Percentiles rank a stretch among this genome's conserved stretches.
Evolutionary conservation across 2,888 invertebrate genomes (phyloP).

Genomic region (Epinotia nisella): DNA sequence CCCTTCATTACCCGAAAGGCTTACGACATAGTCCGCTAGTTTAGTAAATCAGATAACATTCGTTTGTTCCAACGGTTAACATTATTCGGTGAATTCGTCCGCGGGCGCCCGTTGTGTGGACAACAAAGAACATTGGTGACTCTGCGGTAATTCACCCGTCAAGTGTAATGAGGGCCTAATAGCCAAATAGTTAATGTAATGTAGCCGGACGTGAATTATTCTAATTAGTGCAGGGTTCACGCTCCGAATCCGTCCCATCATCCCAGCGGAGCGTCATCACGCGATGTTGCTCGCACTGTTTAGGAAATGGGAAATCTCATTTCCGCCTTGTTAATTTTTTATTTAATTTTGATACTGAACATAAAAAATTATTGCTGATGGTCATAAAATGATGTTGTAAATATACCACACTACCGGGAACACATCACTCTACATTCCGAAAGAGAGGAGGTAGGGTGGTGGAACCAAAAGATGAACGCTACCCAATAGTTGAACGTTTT

Average conservation of each 20-base stretch:
- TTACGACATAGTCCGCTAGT: conserved; percentile 59
- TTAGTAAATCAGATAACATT: conserved; percentile 66
- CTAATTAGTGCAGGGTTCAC: conserved; percentile 59
- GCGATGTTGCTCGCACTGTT: conserved; percentile 20
- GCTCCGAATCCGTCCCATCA: conserved; percentile 35
- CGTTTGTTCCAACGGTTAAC: conserved; percentile 58
- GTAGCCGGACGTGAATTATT: conserved; percentile 66
- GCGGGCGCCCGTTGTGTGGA: conserved; percentile 50
- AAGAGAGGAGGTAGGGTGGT: too few species aligned
- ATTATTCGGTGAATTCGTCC: conserved; percentile 59
- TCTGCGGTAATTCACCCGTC: conserved; percentile 54
- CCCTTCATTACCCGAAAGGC: conserved; percentile 49
- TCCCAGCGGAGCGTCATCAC: background rate
- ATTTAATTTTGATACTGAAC: conserved; percentile 7
- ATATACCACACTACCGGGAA: too few species aligned
- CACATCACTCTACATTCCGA: too few species aligned
- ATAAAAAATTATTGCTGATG: conserved; percentile 2
- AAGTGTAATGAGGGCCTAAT: conserved; percentile 51
- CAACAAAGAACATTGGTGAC: conserved; percentile 55
- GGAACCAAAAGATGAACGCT: too few species aligned
- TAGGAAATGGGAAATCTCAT: conserved; percentile 27
- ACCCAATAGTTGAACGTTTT: too few species aligned
- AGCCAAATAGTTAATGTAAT: conserved; percentile 55
- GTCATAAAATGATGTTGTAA: too few species aligned
- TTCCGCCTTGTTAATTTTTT: conserved; percentile 25